phyloP scores from a whole-genome alignment of 92 coral and sea anemone species.

The Zoanthus sociatus region DNA sequence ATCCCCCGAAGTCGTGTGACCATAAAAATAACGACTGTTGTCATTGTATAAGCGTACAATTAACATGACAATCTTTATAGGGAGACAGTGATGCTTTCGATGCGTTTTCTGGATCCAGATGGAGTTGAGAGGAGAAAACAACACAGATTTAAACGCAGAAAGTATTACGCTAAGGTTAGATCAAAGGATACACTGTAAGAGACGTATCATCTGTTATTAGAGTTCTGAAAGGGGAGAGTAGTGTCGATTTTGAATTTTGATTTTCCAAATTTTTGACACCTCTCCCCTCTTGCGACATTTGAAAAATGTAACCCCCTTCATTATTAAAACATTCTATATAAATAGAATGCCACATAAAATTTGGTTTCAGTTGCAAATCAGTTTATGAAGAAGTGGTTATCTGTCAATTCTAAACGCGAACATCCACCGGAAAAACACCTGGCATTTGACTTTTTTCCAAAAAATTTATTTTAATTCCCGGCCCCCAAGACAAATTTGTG shows the following conservation, averaged over 20 bases:
- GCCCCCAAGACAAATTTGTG: neutral
- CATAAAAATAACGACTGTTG: conserved; percentile 22
- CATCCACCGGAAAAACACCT: neutral
- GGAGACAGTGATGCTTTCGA: conserved; percentile 33
- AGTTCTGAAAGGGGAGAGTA: neutral
- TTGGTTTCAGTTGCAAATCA: neutral
- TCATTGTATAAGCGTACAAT: conserved; percentile 21
- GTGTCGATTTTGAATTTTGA: neutral
- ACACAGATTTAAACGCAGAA: conserved; percentile 24
- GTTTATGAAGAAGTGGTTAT: neutral
- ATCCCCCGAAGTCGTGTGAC: conserved; percentile 13
- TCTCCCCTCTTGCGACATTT: neutral
- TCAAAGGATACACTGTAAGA: conserved; percentile 1
- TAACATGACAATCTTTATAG: conserved; percentile 29
- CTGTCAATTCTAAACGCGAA: neutral
- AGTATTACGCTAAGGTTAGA: conserved; percentile 29
- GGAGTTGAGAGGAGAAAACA: conserved; percentile 32
- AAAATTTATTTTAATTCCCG: neutral
- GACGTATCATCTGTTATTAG: neutral
- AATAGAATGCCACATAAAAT: neutral
- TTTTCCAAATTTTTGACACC: neutral
- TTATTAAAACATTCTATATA: neutral
- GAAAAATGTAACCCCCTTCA: neutral
- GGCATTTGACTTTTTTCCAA: neutral
- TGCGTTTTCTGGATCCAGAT: conserved; percentile 31